Evolutionary conservation across 2,113 vertebrate genomes (phyloP), one percentile per base, ranked within the genome.

Genomic region (Apus apus): DNA sequence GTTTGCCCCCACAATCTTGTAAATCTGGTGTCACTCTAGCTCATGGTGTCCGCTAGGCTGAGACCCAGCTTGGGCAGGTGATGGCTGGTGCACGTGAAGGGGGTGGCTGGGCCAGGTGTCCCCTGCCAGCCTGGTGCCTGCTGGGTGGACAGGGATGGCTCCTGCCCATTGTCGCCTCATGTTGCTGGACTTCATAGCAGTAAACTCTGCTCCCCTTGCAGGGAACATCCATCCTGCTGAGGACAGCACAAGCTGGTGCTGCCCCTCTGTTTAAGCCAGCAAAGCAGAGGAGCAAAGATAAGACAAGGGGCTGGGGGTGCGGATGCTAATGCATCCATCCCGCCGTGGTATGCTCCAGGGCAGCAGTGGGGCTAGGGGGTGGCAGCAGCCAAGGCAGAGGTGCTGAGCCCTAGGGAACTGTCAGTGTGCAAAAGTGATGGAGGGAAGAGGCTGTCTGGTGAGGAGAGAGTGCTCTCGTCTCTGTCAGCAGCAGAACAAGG

Each of bases 251-350:
- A 13, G 38, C 30, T 34, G 1, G 0, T 5, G 20, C 64, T 73
- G 12, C 14, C 13, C 11, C 11, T 0, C 4, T 3, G 20, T 27
- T 36, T 27, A 20, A 54, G 30, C 9, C 0, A 3, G 32, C 32
- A 19, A 38, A 76, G 30, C 40, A 45, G 51, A 70, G 75, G 29
- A 48, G 32, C 29, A 56, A 38, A 66, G 51, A 27, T 15, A 13
- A 70, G 34, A 19, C 0, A 1, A 40, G 60, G 45, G 40, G 8
- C 50, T 56, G 75, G 23, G 12, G 34, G 38, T 45, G 78, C 54
- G 43, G 60, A 36, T 3, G 8, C 15, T 48, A 32, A 5, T 51
- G 56, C 21, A 1, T 48, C 71, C 29, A 15, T 54, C 19, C 8
- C 20, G 68, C 64, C 1, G 1, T 75, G 48, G 40, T 43, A 46